Conservation (phyloP, 2,113 vertebrate species). For the Lepus timidus region DNA sequence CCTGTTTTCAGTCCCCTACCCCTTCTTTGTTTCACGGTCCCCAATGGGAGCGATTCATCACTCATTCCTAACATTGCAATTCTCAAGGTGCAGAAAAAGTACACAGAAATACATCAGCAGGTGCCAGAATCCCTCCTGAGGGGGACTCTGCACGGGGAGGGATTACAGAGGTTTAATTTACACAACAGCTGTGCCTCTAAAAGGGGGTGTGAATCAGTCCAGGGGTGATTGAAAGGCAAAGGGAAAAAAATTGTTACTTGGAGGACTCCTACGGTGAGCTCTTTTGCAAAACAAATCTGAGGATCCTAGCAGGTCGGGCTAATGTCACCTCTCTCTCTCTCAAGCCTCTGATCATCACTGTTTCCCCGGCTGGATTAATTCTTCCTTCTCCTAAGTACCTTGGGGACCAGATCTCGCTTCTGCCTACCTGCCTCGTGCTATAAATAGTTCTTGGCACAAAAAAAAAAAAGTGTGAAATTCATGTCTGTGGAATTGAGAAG, state of each 20-base stretch:
- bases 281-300: slow-evolving; percentile 73
- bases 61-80: slow-evolving; percentile 48
- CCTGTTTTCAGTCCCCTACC: not conserved
- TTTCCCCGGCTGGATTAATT: not conserved
- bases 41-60: not conserved
- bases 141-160: slow-evolving; percentile 61
- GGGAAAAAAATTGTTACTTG: slow-evolving; percentile 50
- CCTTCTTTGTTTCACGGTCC: not conserved
- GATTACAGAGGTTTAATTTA: slow-evolving; percentile 75
- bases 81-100: slow-evolving; percentile 74
- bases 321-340: slow-evolving; percentile 14
- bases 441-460: slow-evolving; percentile 60
- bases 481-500: slow-evolving; percentile 30
- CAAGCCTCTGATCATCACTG: not conserved
- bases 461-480: slow-evolving; percentile 35
- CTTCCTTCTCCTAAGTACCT: not conserved
- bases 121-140: slow-evolving; percentile 71
- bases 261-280: slow-evolving; percentile 48
- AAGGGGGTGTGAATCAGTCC: slow-evolving; percentile 71
- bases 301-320: slow-evolving; percentile 1
- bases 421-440: slow-evolving; percentile 41
- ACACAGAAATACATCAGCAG: slow-evolving; percentile 76
- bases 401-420: not conserved
- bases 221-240: slow-evolving; percentile 60
- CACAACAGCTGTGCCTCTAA: slow-evolving; percentile 75